phyloP scores from a whole-genome alignment of 2,888 invertebrate species.

The Eupithecia subumbrata region DNA sequence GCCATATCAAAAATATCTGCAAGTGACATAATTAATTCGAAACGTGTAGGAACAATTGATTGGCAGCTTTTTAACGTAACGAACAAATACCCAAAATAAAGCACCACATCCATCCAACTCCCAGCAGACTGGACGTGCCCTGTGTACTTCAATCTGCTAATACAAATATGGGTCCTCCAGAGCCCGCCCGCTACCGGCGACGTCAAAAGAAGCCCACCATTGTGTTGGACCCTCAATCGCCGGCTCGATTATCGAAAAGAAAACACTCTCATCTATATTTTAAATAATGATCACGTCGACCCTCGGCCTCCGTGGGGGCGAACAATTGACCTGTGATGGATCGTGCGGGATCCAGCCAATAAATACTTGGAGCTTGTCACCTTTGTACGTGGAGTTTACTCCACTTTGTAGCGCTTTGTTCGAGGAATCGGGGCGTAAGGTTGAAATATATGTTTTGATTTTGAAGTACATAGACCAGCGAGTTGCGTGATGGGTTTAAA shows the following conservation, averaged over 20 bases:
- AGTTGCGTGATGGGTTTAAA: neutral
- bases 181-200: constrained; percentile 70
- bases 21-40: neutral
- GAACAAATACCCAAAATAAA: constrained; percentile 49
- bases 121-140: constrained; percentile 61
- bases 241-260: constrained; percentile 83
- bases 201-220: constrained; percentile 71
- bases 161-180: constrained; percentile 77
- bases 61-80: neutral
- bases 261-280: constrained; percentile 84
- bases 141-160: constrained; percentile 78
- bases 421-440: constrained; percentile 21
- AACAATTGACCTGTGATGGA: constrained; percentile 77
- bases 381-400: constrained; percentile 45
- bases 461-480: neutral
- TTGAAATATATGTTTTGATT: constrained; percentile 17
- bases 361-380: constrained; percentile 68
- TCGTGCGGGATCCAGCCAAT: constrained; percentile 73
- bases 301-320: constrained; percentile 44
- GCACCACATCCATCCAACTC: constrained; percentile 53
- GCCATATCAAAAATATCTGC: neutral
- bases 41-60: neutral
- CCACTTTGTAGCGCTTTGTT: constrained; percentile 36
- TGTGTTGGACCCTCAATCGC: constrained; percentile 79
- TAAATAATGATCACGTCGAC: constrained; percentile 80